Evolutionary conservation across 2,113 vertebrate genomes (phyloP).

Genomic region (Chlamydotis undulata): DNA sequence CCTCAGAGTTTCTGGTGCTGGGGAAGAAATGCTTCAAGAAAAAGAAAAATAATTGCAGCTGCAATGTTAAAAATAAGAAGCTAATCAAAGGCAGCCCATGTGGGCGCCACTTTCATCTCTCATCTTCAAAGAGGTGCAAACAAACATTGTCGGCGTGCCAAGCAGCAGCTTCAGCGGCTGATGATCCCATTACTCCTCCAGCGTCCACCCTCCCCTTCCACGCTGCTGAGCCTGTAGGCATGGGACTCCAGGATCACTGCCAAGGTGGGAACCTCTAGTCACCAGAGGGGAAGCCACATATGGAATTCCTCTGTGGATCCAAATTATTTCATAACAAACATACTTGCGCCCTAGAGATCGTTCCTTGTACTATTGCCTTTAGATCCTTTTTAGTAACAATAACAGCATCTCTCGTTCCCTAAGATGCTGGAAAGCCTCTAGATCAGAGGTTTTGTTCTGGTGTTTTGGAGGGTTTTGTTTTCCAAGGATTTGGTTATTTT

Average conservation of each 20-base stretch:
- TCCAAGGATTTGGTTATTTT: not conserved
- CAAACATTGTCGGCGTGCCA: conserved; percentile 81
- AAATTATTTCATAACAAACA: conserved; percentile 43
- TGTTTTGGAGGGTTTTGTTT: not conserved
- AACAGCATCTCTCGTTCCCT: not conserved
- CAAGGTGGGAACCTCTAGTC: conserved; percentile 62
- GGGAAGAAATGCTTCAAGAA: conserved; percentile 67
- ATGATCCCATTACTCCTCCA: conserved; percentile 64
- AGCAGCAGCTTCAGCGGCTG: conserved; percentile 51
- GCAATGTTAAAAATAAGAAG: conserved; percentile 90
- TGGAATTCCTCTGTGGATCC: conserved; percentile 56
- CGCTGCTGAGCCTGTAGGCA: conserved; percentile 47
- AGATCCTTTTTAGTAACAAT: conserved; percentile 3
- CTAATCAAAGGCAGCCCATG: conserved; percentile 90
- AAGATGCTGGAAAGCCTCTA: not conserved
- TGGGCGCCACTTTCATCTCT: conserved; percentile 88
- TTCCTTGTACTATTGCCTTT: conserved; percentile 6
- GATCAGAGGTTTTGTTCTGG: not conserved
- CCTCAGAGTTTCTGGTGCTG: conserved; percentile 66
- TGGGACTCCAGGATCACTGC: conserved; percentile 52
- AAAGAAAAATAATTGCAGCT: conserved; percentile 77
- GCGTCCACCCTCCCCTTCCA: conserved; percentile 52
- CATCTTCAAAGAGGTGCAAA: conserved; percentile 91
- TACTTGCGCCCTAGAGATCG: not conserved
- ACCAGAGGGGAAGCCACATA: conserved; percentile 48